These are phyloP conservation scores for Motacilla alba DNA, from an alignment of 2,113 vertebrate genomes.

Conservation along the genomic window DNA sequence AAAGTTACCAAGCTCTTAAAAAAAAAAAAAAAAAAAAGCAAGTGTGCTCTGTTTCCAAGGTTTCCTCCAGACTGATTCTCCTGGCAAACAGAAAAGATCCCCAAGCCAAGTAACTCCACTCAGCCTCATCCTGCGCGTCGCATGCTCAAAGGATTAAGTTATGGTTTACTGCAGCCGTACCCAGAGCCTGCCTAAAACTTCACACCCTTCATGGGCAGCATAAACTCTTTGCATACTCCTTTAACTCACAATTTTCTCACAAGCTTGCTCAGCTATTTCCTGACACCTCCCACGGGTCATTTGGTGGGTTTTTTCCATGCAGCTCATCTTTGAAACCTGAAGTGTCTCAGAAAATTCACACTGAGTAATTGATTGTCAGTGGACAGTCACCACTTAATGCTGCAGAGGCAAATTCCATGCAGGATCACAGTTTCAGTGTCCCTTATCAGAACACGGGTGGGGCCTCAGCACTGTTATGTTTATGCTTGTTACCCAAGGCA, in stretches of 20 bases:
- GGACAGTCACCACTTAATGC: background rate
- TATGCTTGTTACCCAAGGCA: background rate
- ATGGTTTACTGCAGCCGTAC: background rate
- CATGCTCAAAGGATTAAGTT: background rate
- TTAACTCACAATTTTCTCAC: background rate
- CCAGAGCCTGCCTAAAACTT: background rate
- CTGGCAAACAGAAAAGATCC: background rate
- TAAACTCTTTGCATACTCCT: background rate
- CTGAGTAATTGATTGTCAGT: background rate
- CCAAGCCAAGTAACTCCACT: constrained; percentile 7
- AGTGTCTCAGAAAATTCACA: background rate
- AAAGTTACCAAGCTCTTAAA: background rate
- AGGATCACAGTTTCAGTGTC: background rate
- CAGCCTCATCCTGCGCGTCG: rapidly evolving
- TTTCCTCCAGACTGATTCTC: background rate
- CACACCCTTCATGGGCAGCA: background rate
- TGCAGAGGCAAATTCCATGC: background rate
- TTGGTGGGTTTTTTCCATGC: background rate
- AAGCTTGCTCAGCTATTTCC: background rate
- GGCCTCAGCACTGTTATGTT: background rate
- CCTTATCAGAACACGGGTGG: background rate
- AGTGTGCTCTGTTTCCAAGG: background rate
- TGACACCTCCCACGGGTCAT: background rate
- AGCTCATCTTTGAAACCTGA: background rate
- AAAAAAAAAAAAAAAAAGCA: background rate